Evolutionary conservation across 2,113 vertebrate genomes (phyloP), one percentile per base, ranked within the genome.

Genomic region (Perca schrenkii): DNA sequence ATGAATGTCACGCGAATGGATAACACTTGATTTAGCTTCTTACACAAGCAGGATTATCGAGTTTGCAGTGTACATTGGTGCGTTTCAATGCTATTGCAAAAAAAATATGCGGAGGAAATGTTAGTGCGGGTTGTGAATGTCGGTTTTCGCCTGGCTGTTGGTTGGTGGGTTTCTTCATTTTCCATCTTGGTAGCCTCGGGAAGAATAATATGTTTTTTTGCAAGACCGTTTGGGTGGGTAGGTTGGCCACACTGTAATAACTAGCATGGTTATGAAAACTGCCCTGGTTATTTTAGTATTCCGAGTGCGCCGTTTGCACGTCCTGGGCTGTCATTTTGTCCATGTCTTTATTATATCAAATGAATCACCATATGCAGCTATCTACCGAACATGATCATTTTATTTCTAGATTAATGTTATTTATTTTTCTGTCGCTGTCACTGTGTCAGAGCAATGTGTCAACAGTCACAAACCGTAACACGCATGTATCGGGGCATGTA

Each of bases 241-340:
- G 77, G 19, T 49, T 50, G 71, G 22, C 61, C 63, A 82, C 84
- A 40, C 43, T 67, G 80, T 83, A 66, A 84, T 84, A 84, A 82
- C 69, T 50, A 78, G 31, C 57, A 28, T 82, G 83, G 76, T 82
- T 74, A 77, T 84, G 79, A 87, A 87, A 83, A 73, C 74, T 52
- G 86, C 4, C 69, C 50, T 63, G 83, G 79, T 88, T 88, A 89
- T 91, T 90, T 86, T 85, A 40, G 77, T 82, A 79, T 89, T 67
- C 21, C 0, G 22, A n/a, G 40, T 66, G 58, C 58, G 75, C 50
- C 47, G 64, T 84, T 62, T 82, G 84, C 81, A 56, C n/a, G 36
- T 68, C 43, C 68, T 58, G 58, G 72, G 63, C 77, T 83, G 84
- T 87, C 57, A 71, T 22, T 63, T 72, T 16, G 53, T 54, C 54